phyloP scores from a whole-genome alignment of 35 echinoderm and acorn worm genomes.

The Ophiothrix spiculata region DNA sequence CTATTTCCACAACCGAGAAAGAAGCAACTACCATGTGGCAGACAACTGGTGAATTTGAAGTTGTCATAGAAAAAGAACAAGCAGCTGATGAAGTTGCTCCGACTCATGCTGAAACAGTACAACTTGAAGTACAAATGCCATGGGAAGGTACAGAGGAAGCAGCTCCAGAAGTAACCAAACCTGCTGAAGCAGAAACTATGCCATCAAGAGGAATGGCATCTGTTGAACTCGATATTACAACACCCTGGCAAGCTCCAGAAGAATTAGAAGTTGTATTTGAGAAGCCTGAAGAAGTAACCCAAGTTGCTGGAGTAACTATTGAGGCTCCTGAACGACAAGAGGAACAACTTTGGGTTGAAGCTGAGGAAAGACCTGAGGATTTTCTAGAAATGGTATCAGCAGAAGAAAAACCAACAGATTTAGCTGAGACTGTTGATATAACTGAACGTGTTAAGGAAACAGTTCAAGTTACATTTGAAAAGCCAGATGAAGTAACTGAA shows the following conservation, averaged over 20 bases:
- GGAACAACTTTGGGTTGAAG: not conserved
- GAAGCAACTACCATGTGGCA: conserved; percentile 14
- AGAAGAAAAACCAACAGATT: conserved; percentile 15
- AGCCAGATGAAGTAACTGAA: conserved; percentile 3
- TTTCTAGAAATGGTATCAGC: not conserved
- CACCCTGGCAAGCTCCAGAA: not conserved
- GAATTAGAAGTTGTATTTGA: not conserved
- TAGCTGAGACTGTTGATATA: not conserved
- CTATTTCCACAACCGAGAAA: conserved; percentile 28
- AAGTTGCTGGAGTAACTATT: not conserved
- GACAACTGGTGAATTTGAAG: not conserved
- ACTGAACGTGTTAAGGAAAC: not conserved
- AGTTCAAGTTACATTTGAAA: too few relatives aligned
- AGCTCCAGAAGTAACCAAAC: not conserved
- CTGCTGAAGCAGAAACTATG: conserved; percentile 14
- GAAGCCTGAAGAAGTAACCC: not conserved
- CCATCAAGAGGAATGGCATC: not conserved
- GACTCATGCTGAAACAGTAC: not conserved
- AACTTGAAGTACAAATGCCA: conserved; percentile 1
- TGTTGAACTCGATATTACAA: not conserved
- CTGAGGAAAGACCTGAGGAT: not conserved
- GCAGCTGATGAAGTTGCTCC: conserved; percentile 31
- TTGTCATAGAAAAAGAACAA: conserved; percentile 17
- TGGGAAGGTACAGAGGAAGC: conserved; percentile 27
- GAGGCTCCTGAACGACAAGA: not conserved